phyloP scores from a whole-genome alignment of 1,140 invertebrate species.

The Lethrus apterus region DNA sequence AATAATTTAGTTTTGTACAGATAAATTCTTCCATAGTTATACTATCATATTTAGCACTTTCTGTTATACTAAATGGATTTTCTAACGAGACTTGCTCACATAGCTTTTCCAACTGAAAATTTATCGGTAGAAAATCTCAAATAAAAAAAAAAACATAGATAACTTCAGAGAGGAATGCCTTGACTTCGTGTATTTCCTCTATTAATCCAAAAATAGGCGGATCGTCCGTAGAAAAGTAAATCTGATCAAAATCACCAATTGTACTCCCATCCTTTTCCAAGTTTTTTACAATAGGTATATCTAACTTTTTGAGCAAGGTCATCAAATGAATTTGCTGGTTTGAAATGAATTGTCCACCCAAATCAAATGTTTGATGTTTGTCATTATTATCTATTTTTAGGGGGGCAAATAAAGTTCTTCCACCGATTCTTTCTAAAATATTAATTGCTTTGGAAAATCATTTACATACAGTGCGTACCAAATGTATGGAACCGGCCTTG shows the following conservation, averaged over 20 bases:
- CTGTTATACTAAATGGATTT: conserved; percentile 4
- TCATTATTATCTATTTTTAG: conserved; percentile 1
- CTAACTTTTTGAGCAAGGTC: conserved; percentile 9
- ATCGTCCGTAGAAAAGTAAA: neutral
- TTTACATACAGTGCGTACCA: no score
- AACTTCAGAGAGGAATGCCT: no score
- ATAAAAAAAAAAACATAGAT: no score
- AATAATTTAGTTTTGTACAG: neutral
- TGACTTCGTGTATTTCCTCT: no score
- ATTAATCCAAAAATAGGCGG: conserved; percentile 2
- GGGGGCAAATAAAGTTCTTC: conserved; percentile 14
- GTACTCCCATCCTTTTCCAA: neutral
- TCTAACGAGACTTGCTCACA: conserved; percentile 9
- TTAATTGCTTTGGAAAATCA: no score
- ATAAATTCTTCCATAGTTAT: conserved; percentile 18
- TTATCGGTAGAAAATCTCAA: no score
- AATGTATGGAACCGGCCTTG: no score
- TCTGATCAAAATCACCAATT: conserved; percentile 3
- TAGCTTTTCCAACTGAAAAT: conserved; percentile 9
- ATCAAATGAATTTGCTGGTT: conserved; percentile 11
- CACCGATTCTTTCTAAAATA: conserved; percentile 24
- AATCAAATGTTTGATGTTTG: conserved; percentile 7
- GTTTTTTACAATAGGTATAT: conserved; percentile 3
- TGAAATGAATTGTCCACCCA: conserved; percentile 16
- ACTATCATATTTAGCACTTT: conserved; percentile 9